These are phyloP conservation scores for Oceanodroma leucorhoa DNA, from an alignment of 2,797 vertebrate genomes.

Conservation along the genomic window DNA sequence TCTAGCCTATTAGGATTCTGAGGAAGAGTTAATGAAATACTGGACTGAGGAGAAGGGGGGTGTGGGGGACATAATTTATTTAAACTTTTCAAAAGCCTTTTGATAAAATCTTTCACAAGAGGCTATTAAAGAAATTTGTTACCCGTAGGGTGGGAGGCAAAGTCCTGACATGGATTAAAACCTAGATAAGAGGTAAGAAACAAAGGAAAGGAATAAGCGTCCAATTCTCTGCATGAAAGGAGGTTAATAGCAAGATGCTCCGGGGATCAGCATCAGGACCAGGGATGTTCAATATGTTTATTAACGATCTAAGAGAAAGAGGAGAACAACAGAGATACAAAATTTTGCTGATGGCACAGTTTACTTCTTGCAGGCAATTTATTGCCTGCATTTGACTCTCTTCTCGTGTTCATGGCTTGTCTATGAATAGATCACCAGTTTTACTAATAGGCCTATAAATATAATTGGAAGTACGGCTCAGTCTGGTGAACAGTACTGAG, in stretches of 20 bases:
- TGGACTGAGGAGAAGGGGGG: neutral
- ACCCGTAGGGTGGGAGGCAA: constrained; percentile 38
- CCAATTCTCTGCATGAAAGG: constrained; percentile 62
- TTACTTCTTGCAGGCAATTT: constrained; percentile 45
- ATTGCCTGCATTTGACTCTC: constrained; percentile 26
- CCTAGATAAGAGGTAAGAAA: constrained; percentile 61
- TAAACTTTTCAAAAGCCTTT: constrained; percentile 68
- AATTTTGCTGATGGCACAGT: constrained; percentile 61
- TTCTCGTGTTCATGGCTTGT: constrained; percentile 8
- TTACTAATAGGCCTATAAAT: constrained; percentile 61
- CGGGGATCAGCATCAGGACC: constrained; percentile 57
- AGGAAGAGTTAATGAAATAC: constrained; percentile 52
- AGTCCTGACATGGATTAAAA: constrained; percentile 67
- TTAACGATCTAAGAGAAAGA: constrained; percentile 62
- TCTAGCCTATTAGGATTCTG: constrained; percentile 40
- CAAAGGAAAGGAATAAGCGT: constrained; percentile 50
- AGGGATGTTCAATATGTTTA: constrained; percentile 64
- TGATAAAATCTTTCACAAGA: constrained; percentile 65
- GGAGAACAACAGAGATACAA: constrained; percentile 50
- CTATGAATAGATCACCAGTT: constrained; percentile 38
- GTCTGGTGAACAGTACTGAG: neutral
- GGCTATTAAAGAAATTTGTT: constrained; percentile 66
- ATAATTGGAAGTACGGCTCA: neutral
- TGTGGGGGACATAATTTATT: constrained; percentile 45
- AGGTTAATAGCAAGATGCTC: constrained; percentile 70